These are phyloP conservation scores for Arenicola marina DNA, from an alignment of 2,888 invertebrate species.

Conservation along the genomic window DNA sequence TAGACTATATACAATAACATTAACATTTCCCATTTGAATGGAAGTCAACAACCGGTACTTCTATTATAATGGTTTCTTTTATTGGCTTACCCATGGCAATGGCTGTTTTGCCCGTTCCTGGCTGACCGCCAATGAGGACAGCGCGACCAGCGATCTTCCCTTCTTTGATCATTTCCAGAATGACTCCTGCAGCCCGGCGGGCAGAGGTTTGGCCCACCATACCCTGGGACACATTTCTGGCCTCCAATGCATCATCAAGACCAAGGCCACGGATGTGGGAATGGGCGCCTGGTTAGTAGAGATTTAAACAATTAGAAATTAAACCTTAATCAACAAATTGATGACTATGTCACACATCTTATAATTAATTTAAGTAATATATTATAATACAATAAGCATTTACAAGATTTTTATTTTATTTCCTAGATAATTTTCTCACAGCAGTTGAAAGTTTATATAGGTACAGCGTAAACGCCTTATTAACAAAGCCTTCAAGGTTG, in stretches of 20 bases:
- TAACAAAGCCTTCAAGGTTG: too few relatives aligned
- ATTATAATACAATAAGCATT: too few relatives aligned
- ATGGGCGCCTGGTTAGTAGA: constrained; percentile 84
- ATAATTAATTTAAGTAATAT: too few relatives aligned
- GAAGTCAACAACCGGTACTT: too few relatives aligned
- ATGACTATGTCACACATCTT: too few relatives aligned
- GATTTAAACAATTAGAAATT: not conserved
- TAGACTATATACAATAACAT: too few relatives aligned
- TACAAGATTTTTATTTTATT: too few relatives aligned
- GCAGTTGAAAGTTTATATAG: not conserved
- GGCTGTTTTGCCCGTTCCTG: constrained; percentile 95
- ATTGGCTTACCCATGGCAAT: constrained; percentile 83
- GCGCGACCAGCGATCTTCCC: constrained; percentile 97
- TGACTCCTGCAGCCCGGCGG: constrained; percentile 90
- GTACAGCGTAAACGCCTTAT: too few relatives aligned
- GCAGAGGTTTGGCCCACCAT: constrained; percentile 93
- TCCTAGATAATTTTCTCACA: not conserved
- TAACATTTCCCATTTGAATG: too few relatives aligned
- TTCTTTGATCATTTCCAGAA: constrained; percentile 97
- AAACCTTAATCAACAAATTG: not conserved
- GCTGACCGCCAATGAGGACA: constrained; percentile 92
- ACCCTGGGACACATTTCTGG: constrained; percentile 88
- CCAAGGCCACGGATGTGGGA: constrained; percentile 98
- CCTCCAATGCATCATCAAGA: constrained; percentile 90
- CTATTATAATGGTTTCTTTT: too few relatives aligned